Evolutionary conservation across 1,140 invertebrate genomes (phyloP).

Genomic region (Drepana arcuata): DNA sequence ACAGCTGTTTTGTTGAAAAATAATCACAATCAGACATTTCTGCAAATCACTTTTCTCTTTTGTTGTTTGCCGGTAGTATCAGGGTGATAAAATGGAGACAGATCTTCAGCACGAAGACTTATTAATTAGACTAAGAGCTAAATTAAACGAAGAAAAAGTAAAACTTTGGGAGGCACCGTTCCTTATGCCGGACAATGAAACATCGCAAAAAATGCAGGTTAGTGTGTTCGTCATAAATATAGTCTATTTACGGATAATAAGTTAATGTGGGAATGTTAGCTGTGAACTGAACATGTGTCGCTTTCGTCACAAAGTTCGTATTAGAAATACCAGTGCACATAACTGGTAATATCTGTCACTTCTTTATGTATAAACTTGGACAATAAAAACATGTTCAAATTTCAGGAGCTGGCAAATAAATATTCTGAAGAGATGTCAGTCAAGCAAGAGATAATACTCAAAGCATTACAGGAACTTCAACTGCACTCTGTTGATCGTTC

Average conservation of each 20-base stretch:
- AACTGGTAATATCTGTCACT: no score
- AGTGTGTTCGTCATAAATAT: conserved; percentile 19
- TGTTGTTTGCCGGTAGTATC: background rate
- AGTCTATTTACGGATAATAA: conserved; percentile 6
- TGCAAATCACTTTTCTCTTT: conserved; percentile 23
- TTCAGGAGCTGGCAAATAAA: conserved; percentile 74
- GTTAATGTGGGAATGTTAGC: no score
- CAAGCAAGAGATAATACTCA: conserved; percentile 61
- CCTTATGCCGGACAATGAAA: conserved; percentile 56
- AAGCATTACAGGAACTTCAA: conserved; percentile 75
- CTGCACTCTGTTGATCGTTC: conserved; percentile 78
- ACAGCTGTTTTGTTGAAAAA: no score
- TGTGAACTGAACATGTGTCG: no score
- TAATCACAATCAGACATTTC: no score
- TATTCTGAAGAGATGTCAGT: conserved; percentile 73
- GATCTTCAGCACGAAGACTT: conserved; percentile 74
- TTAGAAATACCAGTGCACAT: no score
- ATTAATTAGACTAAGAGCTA: conserved; percentile 75
- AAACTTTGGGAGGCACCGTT: conserved; percentile 84
- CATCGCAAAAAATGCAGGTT: conserved; percentile 48
- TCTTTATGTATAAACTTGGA: no score
- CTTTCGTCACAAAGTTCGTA: no score
- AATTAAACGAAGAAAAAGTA: conserved; percentile 76
- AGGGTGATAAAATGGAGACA: conserved; percentile 29
- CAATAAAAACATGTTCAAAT: no score